These are phyloP conservation scores for Gortyna flavago DNA, from an alignment of 2,888 invertebrate species.

Conservation along the genomic window DNA sequence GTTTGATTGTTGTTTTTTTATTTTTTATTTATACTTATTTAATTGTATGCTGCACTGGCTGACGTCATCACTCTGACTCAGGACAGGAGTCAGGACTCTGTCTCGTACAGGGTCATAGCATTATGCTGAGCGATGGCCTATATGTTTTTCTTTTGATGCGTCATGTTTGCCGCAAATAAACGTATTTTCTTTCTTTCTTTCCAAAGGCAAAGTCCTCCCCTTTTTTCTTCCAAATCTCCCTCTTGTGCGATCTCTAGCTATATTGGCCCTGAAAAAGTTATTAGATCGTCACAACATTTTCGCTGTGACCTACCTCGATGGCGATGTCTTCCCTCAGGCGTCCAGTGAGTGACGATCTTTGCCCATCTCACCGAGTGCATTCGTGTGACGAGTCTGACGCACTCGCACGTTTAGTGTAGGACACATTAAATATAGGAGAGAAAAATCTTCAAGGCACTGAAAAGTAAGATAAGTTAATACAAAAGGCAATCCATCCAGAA, in stretches of 20 bases:
- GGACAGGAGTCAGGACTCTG: too few species aligned
- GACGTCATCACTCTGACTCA: too few species aligned
- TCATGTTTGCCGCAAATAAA: too few species aligned
- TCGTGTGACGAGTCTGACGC: neutral
- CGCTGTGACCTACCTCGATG: neutral
- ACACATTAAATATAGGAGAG: neutral
- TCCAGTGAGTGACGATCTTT: neutral
- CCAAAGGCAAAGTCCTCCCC: too few species aligned
- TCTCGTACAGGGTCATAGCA: too few species aligned
- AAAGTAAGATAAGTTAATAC: neutral
- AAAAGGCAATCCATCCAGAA: slow-evolving; percentile 21
- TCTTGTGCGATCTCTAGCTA: neutral
- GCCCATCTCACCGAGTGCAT: too few species aligned
- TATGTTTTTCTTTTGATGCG: too few species aligned
- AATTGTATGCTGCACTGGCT: too few species aligned
- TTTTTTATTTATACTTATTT: too few species aligned
- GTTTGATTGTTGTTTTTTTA: too few species aligned
- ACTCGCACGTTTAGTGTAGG: neutral
- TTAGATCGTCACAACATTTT: neutral
- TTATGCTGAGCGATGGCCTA: too few species aligned
- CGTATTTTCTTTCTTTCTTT: too few species aligned
- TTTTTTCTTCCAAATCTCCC: neutral
- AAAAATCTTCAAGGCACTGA: neutral
- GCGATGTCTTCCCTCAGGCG: neutral
- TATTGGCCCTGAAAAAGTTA: neutral